Conservation (phyloP, 2,797 vertebrate species). For the Intellagama lesueurii region DNA sequence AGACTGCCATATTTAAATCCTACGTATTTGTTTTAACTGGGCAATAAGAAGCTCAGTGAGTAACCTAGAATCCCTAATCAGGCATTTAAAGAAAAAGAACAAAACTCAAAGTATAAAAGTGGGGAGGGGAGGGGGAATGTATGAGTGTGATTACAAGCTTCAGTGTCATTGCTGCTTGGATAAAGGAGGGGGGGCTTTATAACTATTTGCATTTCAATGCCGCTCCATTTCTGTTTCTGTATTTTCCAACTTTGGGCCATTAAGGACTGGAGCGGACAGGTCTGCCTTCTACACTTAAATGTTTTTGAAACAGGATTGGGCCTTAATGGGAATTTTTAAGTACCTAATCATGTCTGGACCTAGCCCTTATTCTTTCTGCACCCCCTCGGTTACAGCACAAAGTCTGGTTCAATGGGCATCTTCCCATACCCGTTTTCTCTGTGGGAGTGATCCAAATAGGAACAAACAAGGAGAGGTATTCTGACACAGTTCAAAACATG, state of each 20-base stretch:
- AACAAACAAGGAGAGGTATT: not conserved
- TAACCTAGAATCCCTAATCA: not conserved
- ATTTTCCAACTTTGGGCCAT: too few species aligned
- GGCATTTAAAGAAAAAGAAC: not conserved
- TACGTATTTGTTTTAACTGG: not conserved
- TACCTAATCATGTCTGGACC: not conserved
- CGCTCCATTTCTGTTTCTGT: not conserved
- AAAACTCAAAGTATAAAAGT: not conserved
- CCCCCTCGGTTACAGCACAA: not conserved
- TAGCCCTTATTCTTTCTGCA: not conserved
- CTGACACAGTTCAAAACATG: not conserved
- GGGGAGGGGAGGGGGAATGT: not conserved
- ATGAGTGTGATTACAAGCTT: not conserved
- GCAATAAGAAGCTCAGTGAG: not conserved
- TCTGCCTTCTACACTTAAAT: not conserved
- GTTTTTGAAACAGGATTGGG: not conserved
- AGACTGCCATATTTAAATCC: not conserved
- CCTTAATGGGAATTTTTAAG: not conserved
- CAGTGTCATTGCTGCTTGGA: not conserved
- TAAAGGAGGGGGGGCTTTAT: too few species aligned
- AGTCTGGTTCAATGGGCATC: not conserved
- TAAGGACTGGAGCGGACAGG: not conserved
- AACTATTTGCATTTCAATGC: not conserved
- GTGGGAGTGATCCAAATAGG: not conserved
- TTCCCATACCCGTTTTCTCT: too few species aligned